Conservation (phyloP, 2,888 invertebrate species). For the Liposcelis brunnea region DNA sequence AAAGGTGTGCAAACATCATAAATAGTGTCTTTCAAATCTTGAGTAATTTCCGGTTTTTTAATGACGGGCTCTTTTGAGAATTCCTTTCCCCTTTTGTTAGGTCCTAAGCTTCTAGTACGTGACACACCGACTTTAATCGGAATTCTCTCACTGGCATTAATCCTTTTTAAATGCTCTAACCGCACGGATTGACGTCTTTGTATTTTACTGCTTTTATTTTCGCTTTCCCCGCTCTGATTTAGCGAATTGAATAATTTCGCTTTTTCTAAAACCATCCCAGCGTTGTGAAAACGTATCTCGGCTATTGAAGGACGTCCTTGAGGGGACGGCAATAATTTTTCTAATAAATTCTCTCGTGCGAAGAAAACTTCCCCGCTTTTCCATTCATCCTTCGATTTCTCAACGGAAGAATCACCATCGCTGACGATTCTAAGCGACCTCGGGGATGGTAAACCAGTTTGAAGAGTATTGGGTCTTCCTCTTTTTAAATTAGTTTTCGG, state of each 20-base stretch:
- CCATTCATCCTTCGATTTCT: conserved; percentile 23
- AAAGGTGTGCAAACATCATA: too few relatives aligned
- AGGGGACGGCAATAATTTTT: conserved; percentile 3
- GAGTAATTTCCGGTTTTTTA: too few relatives aligned
- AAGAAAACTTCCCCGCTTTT: conserved; percentile 28
- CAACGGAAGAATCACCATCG: conserved; percentile 17
- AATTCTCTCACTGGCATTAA: not conserved
- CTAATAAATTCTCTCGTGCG: conserved; percentile 1
- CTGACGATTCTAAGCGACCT: conserved; percentile 11
- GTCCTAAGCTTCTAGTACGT: too few relatives aligned
- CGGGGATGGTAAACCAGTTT: conserved; percentile 22
- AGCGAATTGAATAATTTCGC: conserved; percentile 49
- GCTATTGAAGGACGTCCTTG: conserved; percentile 55
- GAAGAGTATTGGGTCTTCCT: conserved; percentile 32
- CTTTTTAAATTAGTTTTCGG: conserved; percentile 35
- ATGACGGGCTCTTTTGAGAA: too few relatives aligned
- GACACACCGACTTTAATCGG: not conserved
- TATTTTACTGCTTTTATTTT: not conserved
- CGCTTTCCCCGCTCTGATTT: conserved; percentile 2
- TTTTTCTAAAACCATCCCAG: conserved; percentile 64
- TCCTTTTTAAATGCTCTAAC: not conserved
- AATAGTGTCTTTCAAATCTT: too few relatives aligned
- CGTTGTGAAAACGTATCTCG: conserved; percentile 52
- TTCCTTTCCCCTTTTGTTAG: too few relatives aligned
- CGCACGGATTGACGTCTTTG: not conserved